Evolutionary conservation across 2,888 invertebrate species (phyloP), one percentile per base, ranked within the genome.

Genomic region (Congeria kusceri): DNA sequence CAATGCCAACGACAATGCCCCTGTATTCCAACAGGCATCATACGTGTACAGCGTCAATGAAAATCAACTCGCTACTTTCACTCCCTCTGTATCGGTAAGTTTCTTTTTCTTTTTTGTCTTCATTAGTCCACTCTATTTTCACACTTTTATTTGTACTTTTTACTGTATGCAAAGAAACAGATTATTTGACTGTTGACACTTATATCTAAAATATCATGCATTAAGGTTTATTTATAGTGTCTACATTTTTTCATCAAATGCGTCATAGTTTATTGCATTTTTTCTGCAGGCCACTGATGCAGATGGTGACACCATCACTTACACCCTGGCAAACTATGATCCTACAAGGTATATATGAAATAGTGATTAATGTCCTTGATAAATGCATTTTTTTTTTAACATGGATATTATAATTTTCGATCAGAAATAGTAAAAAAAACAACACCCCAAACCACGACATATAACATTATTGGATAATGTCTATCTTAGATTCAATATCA

Each of bases 1-100:
- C 27, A 90, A 92, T 80, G 66, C 83, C 3, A 87, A 91, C 66
- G 92, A 92, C 77, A 88, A 89, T 65, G 62, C 83, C 5, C 92
- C 92, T 4, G 53, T 74, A 18, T 92, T 92, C 77, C 74, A 73
- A 0, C 74, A 85, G 7, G 32, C 70, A 2, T 76, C 78, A 5
- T 90, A 90, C 53, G 67, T 69, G 7, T 87, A 85, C 15, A 80
- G 66, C 44, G 85, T 92, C 3, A 72, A 25, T 28, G 89, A 91
- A 78, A 79, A 82, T 56, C 13, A 27, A 4, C 13, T 44, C n/a
- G 79, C 70, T 58, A 66, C 74, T 11, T 9, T 25, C 44, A 85
- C 88, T 57, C 70, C 84, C 13, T 71, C 64, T 39, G 83, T 89
- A 1, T 57, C 56, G 49, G 89, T 88, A 73, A 75, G 86, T 71